Conservation (phyloP, 2,888 invertebrate genomes). For the Scaptomyza cyrtandrae region DNA sequence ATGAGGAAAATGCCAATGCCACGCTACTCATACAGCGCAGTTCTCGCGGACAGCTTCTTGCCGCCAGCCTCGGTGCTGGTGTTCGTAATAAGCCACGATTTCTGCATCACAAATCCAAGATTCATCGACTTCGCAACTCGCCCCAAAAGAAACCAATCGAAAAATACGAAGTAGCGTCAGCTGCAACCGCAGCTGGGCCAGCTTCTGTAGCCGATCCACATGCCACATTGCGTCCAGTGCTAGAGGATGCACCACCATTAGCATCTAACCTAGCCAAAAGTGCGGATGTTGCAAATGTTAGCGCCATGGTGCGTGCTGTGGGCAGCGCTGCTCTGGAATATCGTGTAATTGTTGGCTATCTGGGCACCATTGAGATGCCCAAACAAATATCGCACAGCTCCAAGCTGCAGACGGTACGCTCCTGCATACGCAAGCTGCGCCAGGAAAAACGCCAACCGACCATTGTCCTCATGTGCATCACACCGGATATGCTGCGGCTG, state of each 20-base stretch:
- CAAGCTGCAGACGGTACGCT: conserved; percentile 91
- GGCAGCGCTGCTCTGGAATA: conserved; percentile 87
- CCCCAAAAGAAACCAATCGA: conserved; percentile 84
- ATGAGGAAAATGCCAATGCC: conserved; percentile 88
- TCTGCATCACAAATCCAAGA: conserved; percentile 86
- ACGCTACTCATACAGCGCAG: conserved; percentile 61
- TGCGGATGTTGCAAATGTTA: conserved; percentile 84
- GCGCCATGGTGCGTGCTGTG: conserved; percentile 83
- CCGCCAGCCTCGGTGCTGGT: conserved; percentile 54
- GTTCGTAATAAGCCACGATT: conserved; percentile 83
- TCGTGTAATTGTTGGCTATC: conserved; percentile 95
- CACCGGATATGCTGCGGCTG: conserved; percentile 91
- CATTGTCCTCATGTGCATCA: conserved; percentile 93
- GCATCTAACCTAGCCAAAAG: conserved; percentile 54
- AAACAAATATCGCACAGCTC: conserved; percentile 91
- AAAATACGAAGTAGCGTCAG: conserved; percentile 15
- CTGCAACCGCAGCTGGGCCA: conserved; percentile 6
- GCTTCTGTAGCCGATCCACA: conserved; percentile 40
- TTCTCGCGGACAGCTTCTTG: conserved; percentile 57
- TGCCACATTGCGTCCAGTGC: conserved; percentile 74
- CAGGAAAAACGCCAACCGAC: conserved; percentile 95
- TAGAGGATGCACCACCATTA: conserved; percentile 75
- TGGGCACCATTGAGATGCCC: conserved; percentile 98
- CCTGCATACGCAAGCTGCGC: conserved; percentile 94
- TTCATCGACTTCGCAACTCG: conserved; percentile 86